Percentiles rank a stretch among this genome's conserved stretches.
These are phyloP conservation scores for Diglossa cyanea DNA, from an alignment of 2,797 vertebrate species.

Conservation along the genomic window DNA sequence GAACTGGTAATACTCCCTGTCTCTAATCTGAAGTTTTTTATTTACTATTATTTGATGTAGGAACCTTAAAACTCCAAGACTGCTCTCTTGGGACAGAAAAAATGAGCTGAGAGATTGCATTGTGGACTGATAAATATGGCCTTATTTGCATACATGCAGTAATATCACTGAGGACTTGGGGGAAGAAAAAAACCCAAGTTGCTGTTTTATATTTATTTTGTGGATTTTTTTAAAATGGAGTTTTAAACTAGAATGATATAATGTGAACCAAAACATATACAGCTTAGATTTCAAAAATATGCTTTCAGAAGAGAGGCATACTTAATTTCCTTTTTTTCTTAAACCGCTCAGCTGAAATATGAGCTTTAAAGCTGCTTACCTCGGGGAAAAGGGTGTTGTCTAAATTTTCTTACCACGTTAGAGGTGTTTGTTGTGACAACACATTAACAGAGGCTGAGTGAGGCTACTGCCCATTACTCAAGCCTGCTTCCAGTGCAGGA, in stretches of 20 bases:
- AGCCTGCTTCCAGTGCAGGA: neutral
- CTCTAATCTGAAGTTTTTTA: neutral
- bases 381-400: neutral
- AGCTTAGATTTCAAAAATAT: neutral
- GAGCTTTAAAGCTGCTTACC: neutral
- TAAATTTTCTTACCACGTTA: neutral
- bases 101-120: neutral
- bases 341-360: rapidly evolving
- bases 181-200: neutral
- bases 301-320: neutral
- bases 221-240: neutral
- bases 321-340: conserved; percentile 42
- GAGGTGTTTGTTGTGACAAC: neutral
- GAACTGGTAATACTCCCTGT: neutral
- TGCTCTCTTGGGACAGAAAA: neutral
- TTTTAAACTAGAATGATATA: neutral
- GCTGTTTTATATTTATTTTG: neutral
- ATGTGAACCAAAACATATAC: neutral
- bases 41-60: neutral
- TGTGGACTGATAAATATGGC: neutral
- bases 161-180: neutral
- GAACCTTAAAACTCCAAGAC: neutral
- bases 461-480: neutral
- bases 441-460: neutral
- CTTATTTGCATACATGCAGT: neutral